Percentiles rank a stretch among this genome's conserved stretches.
Conservation (phyloP, 2,113 vertebrate species). For the Balaenoptera acutorostrata region DNA sequence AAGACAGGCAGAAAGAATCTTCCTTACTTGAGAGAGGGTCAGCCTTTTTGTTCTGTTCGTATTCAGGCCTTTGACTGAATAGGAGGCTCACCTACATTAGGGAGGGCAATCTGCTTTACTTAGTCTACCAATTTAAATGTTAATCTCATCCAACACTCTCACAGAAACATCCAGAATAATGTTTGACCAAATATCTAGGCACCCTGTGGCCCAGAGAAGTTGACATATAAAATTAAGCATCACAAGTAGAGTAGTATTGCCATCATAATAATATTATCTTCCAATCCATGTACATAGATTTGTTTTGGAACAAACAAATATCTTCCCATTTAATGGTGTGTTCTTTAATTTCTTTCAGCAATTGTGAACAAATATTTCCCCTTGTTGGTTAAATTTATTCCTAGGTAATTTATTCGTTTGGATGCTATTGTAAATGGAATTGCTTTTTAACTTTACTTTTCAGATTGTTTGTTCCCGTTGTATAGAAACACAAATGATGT, state of each 20-base stretch:
- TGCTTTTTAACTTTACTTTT: background rate
- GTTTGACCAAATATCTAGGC: background rate
- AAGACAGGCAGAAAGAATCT: background rate
- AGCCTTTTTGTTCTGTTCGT: background rate
- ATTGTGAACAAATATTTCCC: background rate
- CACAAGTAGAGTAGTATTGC: background rate
- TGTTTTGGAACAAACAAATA: background rate
- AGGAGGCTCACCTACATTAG: background rate
- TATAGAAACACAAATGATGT: background rate
- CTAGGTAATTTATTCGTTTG: background rate
- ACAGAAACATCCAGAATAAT: background rate
- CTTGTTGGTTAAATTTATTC: background rate
- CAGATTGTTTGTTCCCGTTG: background rate
- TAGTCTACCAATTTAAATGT: background rate
- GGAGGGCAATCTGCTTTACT: background rate
- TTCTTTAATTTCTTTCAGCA: background rate
- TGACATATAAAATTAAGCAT: background rate
- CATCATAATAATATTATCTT: background rate
- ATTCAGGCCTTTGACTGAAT: background rate
- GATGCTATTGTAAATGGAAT: background rate
- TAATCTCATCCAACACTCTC: background rate
- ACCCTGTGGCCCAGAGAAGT: background rate
- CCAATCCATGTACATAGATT: background rate
- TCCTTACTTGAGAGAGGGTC: background rate
- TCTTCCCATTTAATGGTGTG: background rate